Base-by-base conservation (phyloP, 2,113 vertebrate species). In the Cyprinus carpio region DNA sequence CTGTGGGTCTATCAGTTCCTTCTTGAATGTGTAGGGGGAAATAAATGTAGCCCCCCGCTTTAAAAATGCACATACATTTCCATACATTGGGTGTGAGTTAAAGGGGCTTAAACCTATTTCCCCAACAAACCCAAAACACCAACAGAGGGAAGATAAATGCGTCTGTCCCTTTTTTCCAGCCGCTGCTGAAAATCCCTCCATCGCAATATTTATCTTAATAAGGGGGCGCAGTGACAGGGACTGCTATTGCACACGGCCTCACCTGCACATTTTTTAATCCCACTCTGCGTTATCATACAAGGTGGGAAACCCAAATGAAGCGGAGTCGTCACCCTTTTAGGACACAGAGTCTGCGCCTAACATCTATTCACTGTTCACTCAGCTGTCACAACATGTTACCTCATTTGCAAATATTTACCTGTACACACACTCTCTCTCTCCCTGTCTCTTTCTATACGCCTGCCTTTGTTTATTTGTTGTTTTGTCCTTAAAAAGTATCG, bases 21-120 rank as follows among this genome's bases (percentile, higher is more conserved):
- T 69, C 79, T 83, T 82, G 67, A 67, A 85, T 81, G 71, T 34
- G 40, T 64, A 77, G 95, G 95, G 92, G 93, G 93, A 95, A 97
- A 97, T 98, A 98, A 97, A 98, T 98, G 95, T 95, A 94, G 93
- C 94, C 95, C 92, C 92, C 94, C 94, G 95, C 95, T 97, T 96
- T 97, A 96, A 94, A 92, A 96, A 98, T 99, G 97, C 97, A 99
- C 98, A 98, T 98, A 97, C 96, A 98, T 98, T 98, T 99, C 97
- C 97, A 99, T 98, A 98, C 95, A 99, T 99, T 97, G 97, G 89
- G 89, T 93, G 95, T 82, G 87, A 88, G 96, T 96, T 97, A 94
- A 95, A 97, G 96, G 96, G 96, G 94, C 90, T 93, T 92, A 92
- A 91, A 94, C 91, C 92, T 91, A 87, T 86, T 91, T 90, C 81